phyloP scores from a whole-genome alignment of 2,797 vertebrate genomes.

The Xiphophorus birchmanni region DNA sequence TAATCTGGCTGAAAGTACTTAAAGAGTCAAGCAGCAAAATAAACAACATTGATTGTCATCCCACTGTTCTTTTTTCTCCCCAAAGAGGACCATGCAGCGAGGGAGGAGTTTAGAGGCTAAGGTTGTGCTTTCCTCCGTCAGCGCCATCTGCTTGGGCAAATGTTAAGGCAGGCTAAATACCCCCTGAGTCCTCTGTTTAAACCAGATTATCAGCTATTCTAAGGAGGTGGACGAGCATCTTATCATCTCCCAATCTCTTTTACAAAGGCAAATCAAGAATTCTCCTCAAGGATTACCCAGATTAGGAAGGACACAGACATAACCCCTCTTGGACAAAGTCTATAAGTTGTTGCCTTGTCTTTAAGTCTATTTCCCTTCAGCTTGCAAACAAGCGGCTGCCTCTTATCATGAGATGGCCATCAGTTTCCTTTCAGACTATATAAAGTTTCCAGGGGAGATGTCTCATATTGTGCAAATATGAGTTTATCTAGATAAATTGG shows the following conservation, averaged over 20 bases:
- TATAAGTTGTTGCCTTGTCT: conserved; percentile 68
- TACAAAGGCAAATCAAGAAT: conserved; percentile 85
- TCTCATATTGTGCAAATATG: not conserved
- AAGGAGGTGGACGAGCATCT: conserved; percentile 76
- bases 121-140: conserved; percentile 72
- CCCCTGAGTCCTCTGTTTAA: conserved; percentile 83
- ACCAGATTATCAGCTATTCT: conserved; percentile 86
- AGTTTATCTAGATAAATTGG: not conserved
- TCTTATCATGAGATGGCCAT: conserved; percentile 30
- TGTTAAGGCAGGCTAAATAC: conserved; percentile 85
- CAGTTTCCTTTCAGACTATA: conserved; percentile 24
- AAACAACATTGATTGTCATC: conserved; percentile 92
- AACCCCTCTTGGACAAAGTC: conserved; percentile 67
- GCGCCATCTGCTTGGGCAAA: conserved; percentile 87
- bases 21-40: conserved; percentile 90
- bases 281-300: conserved; percentile 79
- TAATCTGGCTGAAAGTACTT: conserved; percentile 89
- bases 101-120: conserved; percentile 51
- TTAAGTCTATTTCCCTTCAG: conserved; percentile 61
- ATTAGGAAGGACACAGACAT: conserved; percentile 80
- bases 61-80: conserved; percentile 77
- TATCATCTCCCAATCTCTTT: conserved; percentile 82
- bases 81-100: conserved; percentile 70
- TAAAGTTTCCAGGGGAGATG: not conserved
- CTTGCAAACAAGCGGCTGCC: conserved; percentile 52